These are phyloP conservation scores for Barbus barbus DNA, from an alignment of 2,113 vertebrate species.

Conservation along the genomic window DNA sequence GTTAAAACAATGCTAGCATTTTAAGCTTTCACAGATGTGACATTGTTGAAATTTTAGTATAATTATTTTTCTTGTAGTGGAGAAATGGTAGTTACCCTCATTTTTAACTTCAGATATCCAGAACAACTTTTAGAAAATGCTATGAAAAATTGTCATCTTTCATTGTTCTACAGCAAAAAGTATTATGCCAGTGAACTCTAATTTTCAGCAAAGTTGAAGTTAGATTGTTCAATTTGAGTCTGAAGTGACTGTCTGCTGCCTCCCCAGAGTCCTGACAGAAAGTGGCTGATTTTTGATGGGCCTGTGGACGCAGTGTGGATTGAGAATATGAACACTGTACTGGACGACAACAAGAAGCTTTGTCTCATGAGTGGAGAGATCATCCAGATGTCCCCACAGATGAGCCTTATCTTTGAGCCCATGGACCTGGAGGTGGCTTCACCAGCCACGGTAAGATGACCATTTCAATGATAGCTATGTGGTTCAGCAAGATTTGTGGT, in stretches of 20 bases:
- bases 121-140: not conserved
- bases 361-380: slow-evolving; percentile 93
- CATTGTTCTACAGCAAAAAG: not conserved
- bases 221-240: not conserved
- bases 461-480: not conserved
- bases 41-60: not conserved
- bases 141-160: not conserved
- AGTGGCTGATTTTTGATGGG: slow-evolving; percentile 91
- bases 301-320: slow-evolving; percentile 94
- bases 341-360: slow-evolving; percentile 92
- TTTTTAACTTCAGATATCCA: not conserved
- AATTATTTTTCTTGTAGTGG: not conserved
- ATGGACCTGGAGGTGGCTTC: slow-evolving; percentile 94
- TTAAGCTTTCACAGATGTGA: not conserved
- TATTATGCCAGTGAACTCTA: not conserved
- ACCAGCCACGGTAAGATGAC: slow-evolving; percentile 85
- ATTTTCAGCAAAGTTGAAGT: not conserved
- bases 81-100: not conserved
- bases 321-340: slow-evolving; percentile 93
- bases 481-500: not conserved
- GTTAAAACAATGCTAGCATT: not conserved
- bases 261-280: slow-evolving; percentile 84
- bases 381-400: slow-evolving; percentile 89
- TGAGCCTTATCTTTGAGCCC: slow-evolving; percentile 93
- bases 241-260: slow-evolving; percentile 7